Evolutionary conservation across 2,888 invertebrate genomes (phyloP), one percentile per base, ranked within the genome.

Genomic region (Prosopocoilus inquinatus): DNA sequence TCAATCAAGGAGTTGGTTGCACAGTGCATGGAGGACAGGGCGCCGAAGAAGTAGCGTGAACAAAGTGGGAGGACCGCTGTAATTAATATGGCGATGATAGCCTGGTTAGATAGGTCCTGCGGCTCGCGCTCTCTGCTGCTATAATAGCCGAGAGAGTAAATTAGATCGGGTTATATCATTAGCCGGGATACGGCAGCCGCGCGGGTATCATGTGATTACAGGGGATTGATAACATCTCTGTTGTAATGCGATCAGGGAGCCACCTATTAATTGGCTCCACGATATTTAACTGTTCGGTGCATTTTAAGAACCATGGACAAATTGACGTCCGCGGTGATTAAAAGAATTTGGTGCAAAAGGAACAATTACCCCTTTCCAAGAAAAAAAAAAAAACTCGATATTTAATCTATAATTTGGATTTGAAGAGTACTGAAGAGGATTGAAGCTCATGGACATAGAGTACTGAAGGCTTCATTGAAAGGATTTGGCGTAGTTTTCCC

Each of bases 151-250:
- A 33, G 38, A 16, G 43, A 50, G 43, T 44, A 55, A 60, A 60
- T 60, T 60, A 53, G 59, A 50, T 55, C 38, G 59, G 43, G 51
- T 51, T 52, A 51, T 47, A 58, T 47, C 57, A 53, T 58, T 55
- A 59, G 52, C 55, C 50, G 45, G 43, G 51, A 55, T 47, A 34
- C 47, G 51, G 54, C 55, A 47, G 51, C 50, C 47, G 45, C 13
- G 50, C 39, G 47, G 46, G 52, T 47, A 50, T 54, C 52, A 51
- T 60, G 59, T 56, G 56, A 62, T 62, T 62, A 62, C 56, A 47
- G 35, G 39, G 47, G 58, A 61, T 60, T 60, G 61, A 63, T 63
- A 62, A 55, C 52, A 63, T 61, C 63, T 61, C 58, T 57, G 58
- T 56, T 56, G 55, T 55, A 59, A 55, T 59, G 44, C 54, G 53